Evolutionary conservation across 2,113 vertebrate genomes (phyloP), one percentile per base, ranked within the genome.

Genomic region (Bambusicola thoracicus): DNA sequence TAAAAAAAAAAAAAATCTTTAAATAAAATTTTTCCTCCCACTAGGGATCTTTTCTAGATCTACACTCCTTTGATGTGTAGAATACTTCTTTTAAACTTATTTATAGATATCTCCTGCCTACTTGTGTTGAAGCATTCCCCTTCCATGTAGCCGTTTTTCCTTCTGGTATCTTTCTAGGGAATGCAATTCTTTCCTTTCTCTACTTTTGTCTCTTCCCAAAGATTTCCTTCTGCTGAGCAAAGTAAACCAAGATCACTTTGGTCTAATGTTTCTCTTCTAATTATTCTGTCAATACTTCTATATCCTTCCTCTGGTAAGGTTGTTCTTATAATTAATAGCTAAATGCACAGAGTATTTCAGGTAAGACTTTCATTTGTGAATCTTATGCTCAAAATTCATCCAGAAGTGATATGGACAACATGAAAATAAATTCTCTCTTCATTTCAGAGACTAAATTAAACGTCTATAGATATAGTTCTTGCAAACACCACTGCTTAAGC

Each of bases 361-460:
- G 41, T 69, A 73, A 77, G 30, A 22, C 5, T 34, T 67, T 18
- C 25, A 69, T 86, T 43, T 36, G 40, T 87, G 24, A 66, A 66
- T 70, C n/a, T 62, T 30, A n/a, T 30, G 13, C 38, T 91, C 59
- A 86, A 81, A 81, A 81, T 74, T 86, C 55, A 77, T 4, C 36
- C 36, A 63, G 11, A 46, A 17, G 18, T 3, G 2, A 13, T 48
- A 15, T 22, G 22, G 48, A 48, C 24, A 19, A 34, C 41, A 48
- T 22, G 15, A 49, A 65, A 76, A 70, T 65, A 8, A 51, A 81
- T 81, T 84, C 13, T 18, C 58, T 30, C 56, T 58, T 67, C 11
- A 67, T 92, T 92, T 63, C 36, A 41, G 69, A 84, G 38, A 81
- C 29, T 49, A 78, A 58, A 74, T 46, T 25, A 81, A 67, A 34